Evolutionary conservation across 2,888 invertebrate genomes (phyloP).

Genomic region (Desoria tigrina): DNA sequence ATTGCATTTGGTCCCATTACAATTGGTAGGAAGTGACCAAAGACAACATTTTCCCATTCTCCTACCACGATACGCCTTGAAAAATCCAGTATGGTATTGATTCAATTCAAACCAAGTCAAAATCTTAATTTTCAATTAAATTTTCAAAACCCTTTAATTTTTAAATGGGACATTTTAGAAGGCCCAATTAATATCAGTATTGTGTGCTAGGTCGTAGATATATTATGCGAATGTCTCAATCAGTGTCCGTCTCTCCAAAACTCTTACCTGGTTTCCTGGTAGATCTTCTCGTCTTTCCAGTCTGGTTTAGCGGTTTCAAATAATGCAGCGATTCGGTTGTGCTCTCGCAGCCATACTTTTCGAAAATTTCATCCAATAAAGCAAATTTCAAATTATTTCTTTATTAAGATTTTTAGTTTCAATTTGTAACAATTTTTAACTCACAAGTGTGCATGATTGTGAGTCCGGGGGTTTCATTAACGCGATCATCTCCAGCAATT

Average conservation of each 20-base stretch:
- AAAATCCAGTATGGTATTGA: neutral
- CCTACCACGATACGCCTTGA: constrained; percentile 22
- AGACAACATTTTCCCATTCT: constrained; percentile 31
- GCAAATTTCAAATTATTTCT: neutral
- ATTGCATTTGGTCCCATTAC: constrained; percentile 20
- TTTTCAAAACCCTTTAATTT: no score
- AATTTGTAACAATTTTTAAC: constrained; percentile 2
- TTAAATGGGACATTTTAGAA: no score
- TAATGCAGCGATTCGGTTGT: constrained; percentile 32
- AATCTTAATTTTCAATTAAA: no score
- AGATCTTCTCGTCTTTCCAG: constrained; percentile 31
- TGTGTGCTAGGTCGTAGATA: no score
- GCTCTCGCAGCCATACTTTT: neutral
- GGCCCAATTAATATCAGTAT: no score
- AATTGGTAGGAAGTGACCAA: constrained; percentile 28
- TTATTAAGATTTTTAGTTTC: no score
- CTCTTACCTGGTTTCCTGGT: constrained; percentile 23
- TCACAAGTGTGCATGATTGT: constrained; percentile 45
- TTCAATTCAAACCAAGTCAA: neutral
- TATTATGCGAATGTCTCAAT: no score
- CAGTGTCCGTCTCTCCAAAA: no score
- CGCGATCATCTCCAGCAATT: constrained; percentile 46
- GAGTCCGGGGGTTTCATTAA: constrained; percentile 49
- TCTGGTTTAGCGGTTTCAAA: constrained; percentile 5
- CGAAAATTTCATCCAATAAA: neutral